Evolutionary conservation across 1,140 invertebrate species (phyloP), one percentile per base, ranked within the genome.

Genomic region (Diorhabda elongata): DNA sequence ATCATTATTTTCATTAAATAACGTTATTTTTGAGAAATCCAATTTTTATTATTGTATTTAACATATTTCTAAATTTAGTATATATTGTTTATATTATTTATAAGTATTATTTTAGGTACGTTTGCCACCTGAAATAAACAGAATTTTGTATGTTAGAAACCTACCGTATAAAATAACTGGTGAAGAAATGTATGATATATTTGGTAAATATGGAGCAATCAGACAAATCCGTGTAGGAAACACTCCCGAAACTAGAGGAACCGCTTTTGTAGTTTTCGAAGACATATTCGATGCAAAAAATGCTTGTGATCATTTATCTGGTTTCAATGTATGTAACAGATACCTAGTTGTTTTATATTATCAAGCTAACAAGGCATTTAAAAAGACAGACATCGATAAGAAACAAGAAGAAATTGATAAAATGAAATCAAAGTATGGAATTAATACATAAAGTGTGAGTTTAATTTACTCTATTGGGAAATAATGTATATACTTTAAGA

Each of bases 101-200:
- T 26, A 26, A 0, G 26, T 26, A 72, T 75, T 69, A 76, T 84
- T 86, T 58, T 76, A 98, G 95, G 95, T 98, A 47, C 88, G 97
- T 72, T 86, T 99, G 70, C 97, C 98, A 56, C 98, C 98, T 67
- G 98, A 99, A 87, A 98, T 99, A 1, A 99, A 99, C 82, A 87
- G 97, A 81, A 95, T 99, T 64, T 83, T 99, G 9, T 99, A 99
- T 79, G 91, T 99, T 2, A 88, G 97, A 77, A 99, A 99, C 85
- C 84, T 99, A 61, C 98, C 98, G 1, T 99, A 99, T 78, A 99
- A 99, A 87, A 99, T 99, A 66, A 98, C 97, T 64, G 94, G 94
- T n/a, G 98, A 99, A 85, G 98, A 99, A 89, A 99, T 99, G 98
- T 99, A 99, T 81, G 98, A 99, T 84, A 99, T 99, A 73, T 99